Evolutionary conservation across 2,113 vertebrate species (phyloP).

Genomic region (Corythornis cristatus): DNA sequence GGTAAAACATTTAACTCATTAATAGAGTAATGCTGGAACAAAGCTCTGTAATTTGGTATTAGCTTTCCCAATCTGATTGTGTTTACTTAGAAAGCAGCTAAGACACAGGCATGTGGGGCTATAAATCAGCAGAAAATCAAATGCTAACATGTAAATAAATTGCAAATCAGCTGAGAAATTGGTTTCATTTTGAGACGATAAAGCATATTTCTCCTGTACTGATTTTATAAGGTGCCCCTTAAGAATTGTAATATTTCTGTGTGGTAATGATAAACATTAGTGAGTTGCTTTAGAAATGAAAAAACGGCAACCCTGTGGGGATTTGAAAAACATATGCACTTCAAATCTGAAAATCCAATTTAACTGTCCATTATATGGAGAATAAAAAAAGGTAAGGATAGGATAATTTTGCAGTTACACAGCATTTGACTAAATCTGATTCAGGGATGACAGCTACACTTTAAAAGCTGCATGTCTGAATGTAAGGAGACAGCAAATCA

Average conservation of each 20-base stretch:
- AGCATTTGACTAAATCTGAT: conserved; percentile 85
- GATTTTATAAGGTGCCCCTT: conserved; percentile 78
- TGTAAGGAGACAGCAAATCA: conserved; percentile 85
- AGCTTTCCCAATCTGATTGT: conserved; percentile 36
- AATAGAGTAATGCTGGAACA: conserved; percentile 47
- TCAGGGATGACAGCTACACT: conserved; percentile 83
- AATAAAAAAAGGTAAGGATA: conserved; percentile 83
- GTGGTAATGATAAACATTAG: conserved; percentile 82
- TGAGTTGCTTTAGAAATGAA: conserved; percentile 83
- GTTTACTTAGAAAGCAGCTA: conserved; percentile 75
- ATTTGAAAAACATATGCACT: conserved; percentile 82
- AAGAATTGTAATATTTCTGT: conserved; percentile 81
- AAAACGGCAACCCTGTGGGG: conserved; percentile 81
- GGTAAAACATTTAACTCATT: conserved; percentile 56
- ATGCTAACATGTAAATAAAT: conserved; percentile 83
- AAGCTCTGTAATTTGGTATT: background rate
- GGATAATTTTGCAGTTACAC: conserved; percentile 85
- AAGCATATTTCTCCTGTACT: conserved; percentile 71
- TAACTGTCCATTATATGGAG: conserved; percentile 85
- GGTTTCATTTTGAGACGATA: conserved; percentile 78
- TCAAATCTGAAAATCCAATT: conserved; percentile 87
- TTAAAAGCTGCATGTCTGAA: conserved; percentile 83
- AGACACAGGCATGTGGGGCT: conserved; percentile 69
- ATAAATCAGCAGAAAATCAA: conserved; percentile 82
- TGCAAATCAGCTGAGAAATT: conserved; percentile 82